Percentiles rank a stretch among this genome's conserved stretches.
Conservation (phyloP, 2,797 vertebrate genomes). For the Sparus aurata region DNA sequence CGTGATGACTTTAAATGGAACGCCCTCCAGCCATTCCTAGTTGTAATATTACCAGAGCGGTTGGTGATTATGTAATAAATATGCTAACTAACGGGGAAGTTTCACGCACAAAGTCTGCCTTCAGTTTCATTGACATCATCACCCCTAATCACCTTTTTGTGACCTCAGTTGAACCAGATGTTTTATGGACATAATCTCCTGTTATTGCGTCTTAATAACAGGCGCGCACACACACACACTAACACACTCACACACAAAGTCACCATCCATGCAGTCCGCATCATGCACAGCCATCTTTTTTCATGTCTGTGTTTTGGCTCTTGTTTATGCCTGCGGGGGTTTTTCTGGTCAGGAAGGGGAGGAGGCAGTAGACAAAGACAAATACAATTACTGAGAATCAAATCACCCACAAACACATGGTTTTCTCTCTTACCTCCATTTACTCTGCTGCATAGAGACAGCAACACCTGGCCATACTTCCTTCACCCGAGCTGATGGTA, state of each 20-base stretch:
- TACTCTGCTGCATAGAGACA: constrained; percentile 54
- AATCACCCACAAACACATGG: constrained; percentile 70
- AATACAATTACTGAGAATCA: constrained; percentile 79
- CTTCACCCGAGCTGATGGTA: constrained; percentile 58
- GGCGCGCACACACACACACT: constrained; percentile 20
- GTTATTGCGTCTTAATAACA: constrained; percentile 52
- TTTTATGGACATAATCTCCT: constrained; percentile 23
- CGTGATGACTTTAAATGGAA: constrained; percentile 17
- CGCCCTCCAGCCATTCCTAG: neutral
- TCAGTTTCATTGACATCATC: constrained; percentile 21
- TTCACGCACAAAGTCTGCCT: neutral
- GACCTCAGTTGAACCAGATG: constrained; percentile 43
- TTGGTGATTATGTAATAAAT: constrained; percentile 9
- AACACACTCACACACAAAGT: constrained; percentile 6
- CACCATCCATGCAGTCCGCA: constrained; percentile 18
- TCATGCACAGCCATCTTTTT: constrained; percentile 14
- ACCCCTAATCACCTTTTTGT: constrained; percentile 12
- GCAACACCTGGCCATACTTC: constrained; percentile 76
- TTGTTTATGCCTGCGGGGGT: constrained; percentile 66
- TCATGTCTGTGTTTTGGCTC: constrained; percentile 56
- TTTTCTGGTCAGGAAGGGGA: constrained; percentile 75
- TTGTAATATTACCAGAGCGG: constrained; percentile 25
- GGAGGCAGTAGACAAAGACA: constrained; percentile 74
- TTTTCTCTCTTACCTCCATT: constrained; percentile 70
- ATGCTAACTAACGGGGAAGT: neutral